Evolutionary conservation across 2,797 vertebrate species (phyloP), one percentile per base, ranked within the genome.

Genomic region (Simalia tracyae): DNA sequence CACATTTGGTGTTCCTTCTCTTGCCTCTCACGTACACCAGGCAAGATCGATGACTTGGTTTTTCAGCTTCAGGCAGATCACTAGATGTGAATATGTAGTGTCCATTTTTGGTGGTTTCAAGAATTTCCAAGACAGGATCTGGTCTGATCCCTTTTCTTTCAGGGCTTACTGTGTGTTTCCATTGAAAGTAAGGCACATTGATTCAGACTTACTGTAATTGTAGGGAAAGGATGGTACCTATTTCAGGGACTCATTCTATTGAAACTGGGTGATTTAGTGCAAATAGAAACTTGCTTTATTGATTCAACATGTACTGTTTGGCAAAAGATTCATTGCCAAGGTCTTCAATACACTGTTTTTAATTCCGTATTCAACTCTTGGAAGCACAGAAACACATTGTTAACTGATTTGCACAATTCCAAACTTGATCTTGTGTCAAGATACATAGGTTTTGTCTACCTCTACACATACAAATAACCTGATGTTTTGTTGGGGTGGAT

Each of bases 241-340:
- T 93, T 96, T 92, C 86, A 88, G 81, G 84, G 92, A 46, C 76
- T 88, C 3, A 19, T 68, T 94, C 60, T 93, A 90, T 90, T 93
- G 94, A 95, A 95, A 93, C 59, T 66, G 85, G 86, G 86, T 93
- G 68, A 94, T 95, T 96, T 84, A 76, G 15, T 93, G 87, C 85
- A 94, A 95, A 95, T 89, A 85, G 88, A 93, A 94, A 94, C 36
- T 92, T 92, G 89, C 84, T 89, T 87, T 95, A 95, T 95, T 91
- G 92, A 95, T 92, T 94, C 50, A 57, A 36, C 57, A 88, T 90
- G 89, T 93, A 61, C 28, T 90, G 92, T 92, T 86, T 61, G n/a
- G 86, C 81, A 84, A 84, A 24, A 92, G 86, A 87, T 89, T 94
- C 86, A 86, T 91, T 93, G 93, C 60, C 92, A 86, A 92, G 86